phyloP scores from a whole-genome alignment of 2,888 invertebrate genomes.

The Abrostola triplasia region DNA sequence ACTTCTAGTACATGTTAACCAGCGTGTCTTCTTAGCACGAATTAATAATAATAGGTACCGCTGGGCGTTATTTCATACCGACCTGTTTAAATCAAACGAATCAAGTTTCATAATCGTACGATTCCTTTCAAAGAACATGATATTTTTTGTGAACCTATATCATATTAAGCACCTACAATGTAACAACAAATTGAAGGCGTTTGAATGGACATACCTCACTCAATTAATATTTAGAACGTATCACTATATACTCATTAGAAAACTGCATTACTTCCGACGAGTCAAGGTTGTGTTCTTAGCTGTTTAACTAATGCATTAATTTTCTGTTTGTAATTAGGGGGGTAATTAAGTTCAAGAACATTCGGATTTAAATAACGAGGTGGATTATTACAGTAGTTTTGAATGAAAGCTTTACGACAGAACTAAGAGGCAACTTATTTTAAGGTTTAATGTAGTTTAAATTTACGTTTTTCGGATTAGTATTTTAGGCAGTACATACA shows the following conservation, averaged over 20 bases:
- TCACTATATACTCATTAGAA: constrained; percentile 24
- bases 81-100: constrained; percentile 18
- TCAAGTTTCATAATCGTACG: constrained; percentile 9
- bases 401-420: not conserved
- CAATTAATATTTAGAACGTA: constrained; percentile 21
- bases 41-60: constrained; percentile 13
- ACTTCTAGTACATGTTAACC: constrained; percentile 14
- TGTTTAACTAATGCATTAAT: constrained; percentile 9
- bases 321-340: not conserved
- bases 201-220: not conserved
- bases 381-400: not conserved
- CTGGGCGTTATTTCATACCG: constrained; percentile 30
- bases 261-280: constrained; percentile 49
- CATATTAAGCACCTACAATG: not conserved
- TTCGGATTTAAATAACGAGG: not conserved
- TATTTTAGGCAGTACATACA: no score
- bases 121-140: not conserved
- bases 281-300: constrained; percentile 39
- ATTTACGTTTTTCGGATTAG: not conserved
- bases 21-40: constrained; percentile 25
- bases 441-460: not conserved
- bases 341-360: constrained; percentile 12
- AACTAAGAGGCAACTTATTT: not conserved
- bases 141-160: constrained; percentile 18
- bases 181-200: not conserved